Conservation (phyloP, 2,888 invertebrate genomes). For the Hirtodrosophila cameraria region DNA sequence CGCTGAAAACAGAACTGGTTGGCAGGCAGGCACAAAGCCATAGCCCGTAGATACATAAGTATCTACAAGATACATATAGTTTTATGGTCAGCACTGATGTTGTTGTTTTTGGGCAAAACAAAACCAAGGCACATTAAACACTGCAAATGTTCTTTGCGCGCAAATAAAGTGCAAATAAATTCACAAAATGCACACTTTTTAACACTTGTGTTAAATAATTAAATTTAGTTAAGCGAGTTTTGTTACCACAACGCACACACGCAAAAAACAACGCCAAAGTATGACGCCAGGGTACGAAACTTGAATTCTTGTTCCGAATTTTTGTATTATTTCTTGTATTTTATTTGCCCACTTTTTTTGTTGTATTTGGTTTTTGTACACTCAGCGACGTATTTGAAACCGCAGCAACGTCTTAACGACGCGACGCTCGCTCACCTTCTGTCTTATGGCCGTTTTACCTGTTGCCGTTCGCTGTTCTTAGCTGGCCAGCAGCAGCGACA, state of each 20-base stretch:
- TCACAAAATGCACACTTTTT: constrained; percentile 30
- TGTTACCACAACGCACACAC: constrained; percentile 30
- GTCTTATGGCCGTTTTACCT: constrained; percentile 63
- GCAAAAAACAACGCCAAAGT: constrained; percentile 49
- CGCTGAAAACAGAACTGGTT: constrained; percentile 63
- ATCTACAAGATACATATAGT: constrained; percentile 50
- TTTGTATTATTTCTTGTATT: constrained; percentile 41
- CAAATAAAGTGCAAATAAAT: constrained; percentile 11
- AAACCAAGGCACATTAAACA: constrained; percentile 16
- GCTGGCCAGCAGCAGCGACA: constrained; percentile 38
- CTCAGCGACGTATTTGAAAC: constrained; percentile 39
- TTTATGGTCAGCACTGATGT: constrained; percentile 40
- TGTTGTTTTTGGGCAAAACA: constrained; percentile 38
- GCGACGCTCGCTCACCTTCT: constrained; percentile 79
- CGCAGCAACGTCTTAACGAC: constrained; percentile 74
- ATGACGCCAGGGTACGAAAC: constrained; percentile 77
- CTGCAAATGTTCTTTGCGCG: constrained; percentile 6
- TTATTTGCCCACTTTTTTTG: constrained; percentile 20
- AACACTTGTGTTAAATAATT: constrained; percentile 11
- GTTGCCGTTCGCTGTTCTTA: constrained; percentile 51
- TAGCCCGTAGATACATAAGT: constrained; percentile 47
- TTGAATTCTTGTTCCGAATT: constrained; percentile 69
- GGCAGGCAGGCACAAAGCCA: constrained; percentile 31
- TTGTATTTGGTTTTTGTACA: not conserved
- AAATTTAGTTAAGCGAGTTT: constrained; percentile 46